Conservation (phyloP, 2,888 invertebrate genomes). For the Mystacides longicornis region DNA sequence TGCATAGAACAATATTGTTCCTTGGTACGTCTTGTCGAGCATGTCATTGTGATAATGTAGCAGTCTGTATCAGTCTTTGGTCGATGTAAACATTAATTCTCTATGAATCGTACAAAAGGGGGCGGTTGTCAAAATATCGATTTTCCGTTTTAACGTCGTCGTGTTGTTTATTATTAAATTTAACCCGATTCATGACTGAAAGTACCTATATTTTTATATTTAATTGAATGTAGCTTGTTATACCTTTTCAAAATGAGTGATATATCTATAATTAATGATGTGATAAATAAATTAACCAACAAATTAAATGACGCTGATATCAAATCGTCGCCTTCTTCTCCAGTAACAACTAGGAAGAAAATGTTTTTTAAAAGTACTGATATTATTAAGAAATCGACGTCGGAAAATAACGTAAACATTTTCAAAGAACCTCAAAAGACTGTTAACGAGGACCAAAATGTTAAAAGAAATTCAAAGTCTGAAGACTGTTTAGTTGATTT, state of each 20-base stretch:
- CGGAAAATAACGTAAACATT: constrained; percentile 24
- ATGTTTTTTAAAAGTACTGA: constrained; percentile 18
- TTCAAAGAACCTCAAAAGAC: constrained; percentile 22
- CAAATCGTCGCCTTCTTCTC: constrained; percentile 24
- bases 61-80: too few relatives aligned
- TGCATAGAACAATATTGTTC: too few relatives aligned
- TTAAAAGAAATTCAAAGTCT: constrained; percentile 25
- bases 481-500: constrained; percentile 26
- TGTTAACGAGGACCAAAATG: constrained; percentile 17
- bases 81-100: constrained; percentile 19
- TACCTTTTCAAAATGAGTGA: constrained; percentile 19
- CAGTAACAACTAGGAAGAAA: constrained; percentile 20
- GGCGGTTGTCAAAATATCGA: constrained; percentile 22
- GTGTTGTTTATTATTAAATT: constrained; percentile 12
- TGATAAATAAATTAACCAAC: constrained; percentile 15
- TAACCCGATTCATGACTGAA: constrained; percentile 20
- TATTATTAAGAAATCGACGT: constrained; percentile 24
- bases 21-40: too few relatives aligned
- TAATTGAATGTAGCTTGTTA: constrained; percentile 4
- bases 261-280: constrained; percentile 13
- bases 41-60: too few relatives aligned
- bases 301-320: constrained; percentile 19
- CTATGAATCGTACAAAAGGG: constrained; percentile 19
- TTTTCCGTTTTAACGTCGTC: constrained; percentile 17
- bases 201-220: constrained; percentile 14